phyloP scores from a whole-genome alignment of 37 sponge, comb jelly and placozoan genomes.

The Amphimedon queenslandica region DNA sequence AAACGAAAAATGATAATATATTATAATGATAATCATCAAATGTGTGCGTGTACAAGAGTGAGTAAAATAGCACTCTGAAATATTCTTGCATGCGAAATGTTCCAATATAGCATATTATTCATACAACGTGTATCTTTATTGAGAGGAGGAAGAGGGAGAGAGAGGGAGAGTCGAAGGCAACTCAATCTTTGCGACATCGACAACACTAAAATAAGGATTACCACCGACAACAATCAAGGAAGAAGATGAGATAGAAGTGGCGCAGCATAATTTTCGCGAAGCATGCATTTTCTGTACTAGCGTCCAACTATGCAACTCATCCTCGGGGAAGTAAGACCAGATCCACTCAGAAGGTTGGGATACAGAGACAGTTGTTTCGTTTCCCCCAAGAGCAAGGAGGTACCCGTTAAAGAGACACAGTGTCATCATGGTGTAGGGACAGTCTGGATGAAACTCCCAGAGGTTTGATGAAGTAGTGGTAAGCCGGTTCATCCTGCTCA shows the following conservation, averaged over 20 bases:
- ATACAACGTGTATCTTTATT: no score
- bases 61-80: no score
- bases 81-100: no score
- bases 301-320: conserved; percentile 26
- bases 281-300: conserved; percentile 37
- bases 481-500: not conserved
- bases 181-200: conserved; percentile 34
- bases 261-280: conserved; percentile 38
- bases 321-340: conserved; percentile 21
- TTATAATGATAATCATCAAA: no score
- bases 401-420: conserved; percentile 11
- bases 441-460: conserved; percentile 31
- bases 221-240: conserved; percentile 29
- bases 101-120: no score
- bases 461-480: not conserved
- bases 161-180: no score
- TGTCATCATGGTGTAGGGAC: conserved; percentile 41
- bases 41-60: no score
- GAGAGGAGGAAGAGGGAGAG: no score
- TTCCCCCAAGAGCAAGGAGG: conserved; percentile 47
- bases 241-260: conserved; percentile 14
- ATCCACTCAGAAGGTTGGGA: conserved; percentile 34
- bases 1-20: no score
- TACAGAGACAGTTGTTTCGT: conserved; percentile 19
- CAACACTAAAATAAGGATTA: conserved; percentile 27